These are phyloP conservation scores for Tachuris rubrigastra DNA, from an alignment of 2,113 vertebrate species.

Conservation along the genomic window DNA sequence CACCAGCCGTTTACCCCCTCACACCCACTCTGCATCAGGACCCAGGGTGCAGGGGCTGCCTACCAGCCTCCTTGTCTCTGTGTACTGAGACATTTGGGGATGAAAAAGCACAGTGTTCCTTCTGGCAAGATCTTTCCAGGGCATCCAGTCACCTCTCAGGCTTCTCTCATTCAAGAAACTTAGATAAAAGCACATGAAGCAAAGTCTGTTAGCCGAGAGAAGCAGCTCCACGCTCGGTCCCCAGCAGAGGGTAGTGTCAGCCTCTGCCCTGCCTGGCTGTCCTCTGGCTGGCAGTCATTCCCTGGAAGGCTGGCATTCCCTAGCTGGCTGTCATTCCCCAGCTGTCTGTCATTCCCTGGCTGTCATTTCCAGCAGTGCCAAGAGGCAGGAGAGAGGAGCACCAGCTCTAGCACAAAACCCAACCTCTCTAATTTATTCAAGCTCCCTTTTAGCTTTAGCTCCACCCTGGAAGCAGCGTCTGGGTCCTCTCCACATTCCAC, in stretches of 20 bases:
- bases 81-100: rapidly evolving
- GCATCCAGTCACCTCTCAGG: neutral
- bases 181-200: rapidly evolving
- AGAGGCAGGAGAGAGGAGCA: neutral
- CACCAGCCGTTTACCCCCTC: rapidly evolving
- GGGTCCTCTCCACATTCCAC: rapidly evolving
- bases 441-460: neutral
- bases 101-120: rapidly evolving
- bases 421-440: neutral
- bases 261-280: neutral
- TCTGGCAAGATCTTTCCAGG: rapidly evolving
- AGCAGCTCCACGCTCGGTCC: neutral
- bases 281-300: neutral
- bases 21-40: rapidly evolving
- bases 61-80: neutral
- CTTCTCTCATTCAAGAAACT: neutral
- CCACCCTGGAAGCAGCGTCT: neutral
- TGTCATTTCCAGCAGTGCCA: neutral
- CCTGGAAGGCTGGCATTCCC: neutral
- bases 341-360: neutral
- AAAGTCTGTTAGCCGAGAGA: rapidly evolving
- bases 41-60: neutral
- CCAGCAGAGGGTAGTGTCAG: conserved; percentile 64
- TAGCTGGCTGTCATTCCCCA: neutral
- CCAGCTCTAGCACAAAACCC: neutral